Evolutionary conservation across 1,140 invertebrate genomes (phyloP).

Genomic region (Philaenus spumarius): DNA sequence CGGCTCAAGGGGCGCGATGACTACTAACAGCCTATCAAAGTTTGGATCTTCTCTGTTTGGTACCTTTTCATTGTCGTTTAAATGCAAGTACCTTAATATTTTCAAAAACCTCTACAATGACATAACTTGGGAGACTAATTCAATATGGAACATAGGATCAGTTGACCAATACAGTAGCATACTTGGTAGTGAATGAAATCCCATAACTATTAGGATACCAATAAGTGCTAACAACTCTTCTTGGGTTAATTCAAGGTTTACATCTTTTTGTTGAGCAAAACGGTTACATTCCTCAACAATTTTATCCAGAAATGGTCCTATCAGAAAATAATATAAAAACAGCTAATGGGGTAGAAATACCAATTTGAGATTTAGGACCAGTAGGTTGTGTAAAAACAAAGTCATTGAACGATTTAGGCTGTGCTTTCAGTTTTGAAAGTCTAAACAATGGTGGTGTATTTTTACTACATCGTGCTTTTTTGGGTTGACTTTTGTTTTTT

Average conservation of each 20-base stretch:
- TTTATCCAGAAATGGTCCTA: no score
- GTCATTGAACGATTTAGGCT: not conserved
- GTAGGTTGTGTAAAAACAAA: no score
- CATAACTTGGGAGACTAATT: not conserved
- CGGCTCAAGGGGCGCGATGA: no score
- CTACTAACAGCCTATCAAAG: constrained; percentile 24
- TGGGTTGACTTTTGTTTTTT: not conserved
- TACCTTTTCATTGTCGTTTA: constrained; percentile 8
- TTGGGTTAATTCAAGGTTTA: not conserved
- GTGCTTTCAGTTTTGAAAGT: not conserved
- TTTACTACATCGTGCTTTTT: not conserved
- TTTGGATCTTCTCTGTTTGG: constrained; percentile 13
- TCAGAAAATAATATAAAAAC: no score
- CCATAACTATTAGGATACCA: not conserved
- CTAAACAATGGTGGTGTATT: not conserved
- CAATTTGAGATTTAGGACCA: not conserved
- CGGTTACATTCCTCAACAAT: not conserved
- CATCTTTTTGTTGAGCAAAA: not conserved
- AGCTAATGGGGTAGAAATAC: not conserved
- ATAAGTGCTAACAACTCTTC: not conserved
- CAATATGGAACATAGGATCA: not conserved
- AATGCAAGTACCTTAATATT: not conserved
- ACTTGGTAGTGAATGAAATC: not conserved
- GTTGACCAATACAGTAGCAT: not conserved
- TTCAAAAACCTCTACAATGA: not conserved